phyloP scores from a whole-genome alignment of 2,888 invertebrate species.

The Nymphalis polychloros region DNA sequence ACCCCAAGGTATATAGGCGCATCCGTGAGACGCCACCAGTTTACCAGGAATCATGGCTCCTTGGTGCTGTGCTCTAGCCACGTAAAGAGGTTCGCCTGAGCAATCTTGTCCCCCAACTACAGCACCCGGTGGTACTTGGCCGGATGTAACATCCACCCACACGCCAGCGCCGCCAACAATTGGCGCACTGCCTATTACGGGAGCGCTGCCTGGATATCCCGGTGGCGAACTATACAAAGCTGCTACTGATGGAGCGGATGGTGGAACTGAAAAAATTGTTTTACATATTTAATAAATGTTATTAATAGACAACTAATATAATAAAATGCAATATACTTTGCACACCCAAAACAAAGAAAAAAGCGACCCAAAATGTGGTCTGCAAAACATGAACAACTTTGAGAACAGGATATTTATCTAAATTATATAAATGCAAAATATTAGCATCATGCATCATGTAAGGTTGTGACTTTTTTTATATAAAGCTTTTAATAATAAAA shows the following conservation, averaged over 20 bases:
- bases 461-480: too few species aligned
- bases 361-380: too few species aligned
- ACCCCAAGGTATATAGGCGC: constrained; percentile 91
- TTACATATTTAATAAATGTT: not conserved
- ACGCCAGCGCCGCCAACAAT: constrained; percentile 59
- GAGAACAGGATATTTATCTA: too few species aligned
- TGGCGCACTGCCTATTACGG: constrained; percentile 34
- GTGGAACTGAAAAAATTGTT: constrained; percentile 44
- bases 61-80: constrained; percentile 88
- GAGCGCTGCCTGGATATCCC: constrained; percentile 48
- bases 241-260: constrained; percentile 65
- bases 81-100: constrained; percentile 83
- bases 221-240: constrained; percentile 63
- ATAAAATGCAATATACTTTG: too few species aligned
- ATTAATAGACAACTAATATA: too few species aligned
- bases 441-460: too few species aligned
- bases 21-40: constrained; percentile 87
- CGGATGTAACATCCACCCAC: constrained; percentile 83
- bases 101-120: constrained; percentile 84
- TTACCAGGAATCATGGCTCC: constrained; percentile 92
- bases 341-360: too few species aligned
- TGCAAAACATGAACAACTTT: too few species aligned
- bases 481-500: too few species aligned
- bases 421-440: too few species aligned
- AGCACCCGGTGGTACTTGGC: constrained; percentile 87